phyloP scores from a whole-genome alignment of 2,113 vertebrate genomes.

The Heterotis niloticus region DNA sequence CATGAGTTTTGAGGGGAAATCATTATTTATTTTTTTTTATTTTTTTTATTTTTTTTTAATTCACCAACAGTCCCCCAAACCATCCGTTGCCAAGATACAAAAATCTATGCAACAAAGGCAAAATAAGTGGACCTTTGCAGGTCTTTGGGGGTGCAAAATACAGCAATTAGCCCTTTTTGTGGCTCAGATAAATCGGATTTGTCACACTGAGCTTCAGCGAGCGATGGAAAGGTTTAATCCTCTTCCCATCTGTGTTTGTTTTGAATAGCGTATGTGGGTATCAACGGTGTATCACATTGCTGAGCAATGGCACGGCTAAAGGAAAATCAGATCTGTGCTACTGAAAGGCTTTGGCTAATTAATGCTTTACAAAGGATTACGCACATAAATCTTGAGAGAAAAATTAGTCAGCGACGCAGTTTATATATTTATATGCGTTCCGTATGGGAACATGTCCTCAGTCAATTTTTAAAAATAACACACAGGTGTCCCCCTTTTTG shows the following conservation, averaged over 20 bases:
- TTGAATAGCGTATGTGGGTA: background rate
- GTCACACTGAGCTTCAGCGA: background rate
- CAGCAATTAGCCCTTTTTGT: background rate
- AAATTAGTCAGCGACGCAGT: background rate
- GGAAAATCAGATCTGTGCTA: background rate
- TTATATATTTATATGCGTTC: background rate
- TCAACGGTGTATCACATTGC: background rate
- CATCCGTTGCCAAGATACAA: background rate
- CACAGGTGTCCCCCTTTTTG: too few species aligned
- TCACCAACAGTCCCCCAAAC: background rate
- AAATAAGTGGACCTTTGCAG: background rate
- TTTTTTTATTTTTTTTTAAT: too few species aligned
- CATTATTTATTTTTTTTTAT: too few species aligned
- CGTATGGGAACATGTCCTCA: too few species aligned
- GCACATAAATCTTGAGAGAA: background rate
- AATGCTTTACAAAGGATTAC: background rate
- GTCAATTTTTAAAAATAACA: too few species aligned
- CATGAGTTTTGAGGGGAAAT: background rate
- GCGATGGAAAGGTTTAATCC: background rate
- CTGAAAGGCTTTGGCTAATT: background rate
- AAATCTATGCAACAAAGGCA: background rate
- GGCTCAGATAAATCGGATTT: background rate
- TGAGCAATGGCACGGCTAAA: slow-evolving; percentile 3
- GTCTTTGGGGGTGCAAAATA: background rate
- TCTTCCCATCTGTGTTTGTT: background rate